Percentiles rank a stretch among this genome's conserved stretches.
Conservation (phyloP, 2,797 vertebrate species). For the Anguilla obscura region DNA sequence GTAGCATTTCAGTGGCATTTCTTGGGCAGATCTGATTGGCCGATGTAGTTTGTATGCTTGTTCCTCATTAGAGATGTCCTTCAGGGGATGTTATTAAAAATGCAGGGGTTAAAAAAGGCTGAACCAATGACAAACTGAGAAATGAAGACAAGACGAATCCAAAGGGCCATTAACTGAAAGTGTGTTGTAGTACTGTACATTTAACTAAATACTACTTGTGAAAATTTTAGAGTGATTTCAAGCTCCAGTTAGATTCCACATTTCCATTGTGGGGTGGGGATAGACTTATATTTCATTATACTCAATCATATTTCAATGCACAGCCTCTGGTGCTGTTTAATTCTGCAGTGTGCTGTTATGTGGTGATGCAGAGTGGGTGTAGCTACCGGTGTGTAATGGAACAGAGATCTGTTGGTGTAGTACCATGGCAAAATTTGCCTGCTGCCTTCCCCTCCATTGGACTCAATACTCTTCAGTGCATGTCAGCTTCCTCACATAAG, state of each 20-base stretch:
- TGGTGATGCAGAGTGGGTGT: background rate
- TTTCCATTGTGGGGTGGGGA: background rate
- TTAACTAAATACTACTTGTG: too few species aligned
- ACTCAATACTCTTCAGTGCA: background rate
- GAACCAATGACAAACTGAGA: background rate
- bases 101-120: background rate
- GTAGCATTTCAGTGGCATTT: background rate
- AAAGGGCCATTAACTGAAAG: background rate
- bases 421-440: background rate
- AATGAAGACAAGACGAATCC: background rate
- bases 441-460: background rate
- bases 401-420: background rate
- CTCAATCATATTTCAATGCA: background rate
- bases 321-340: background rate
- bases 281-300: background rate
- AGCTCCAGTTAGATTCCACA: background rate
- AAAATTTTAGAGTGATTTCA: background rate
- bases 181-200: background rate
- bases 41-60: background rate
- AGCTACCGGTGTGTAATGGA: background rate
- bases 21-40: background rate
- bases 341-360: background rate
- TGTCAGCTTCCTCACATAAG: conserved; percentile 8
- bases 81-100: background rate
- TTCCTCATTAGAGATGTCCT: background rate